Evolutionary conservation across 2,797 vertebrate species (phyloP), one percentile per base, ranked within the genome.

Genomic region (Clarias pachynema): DNA sequence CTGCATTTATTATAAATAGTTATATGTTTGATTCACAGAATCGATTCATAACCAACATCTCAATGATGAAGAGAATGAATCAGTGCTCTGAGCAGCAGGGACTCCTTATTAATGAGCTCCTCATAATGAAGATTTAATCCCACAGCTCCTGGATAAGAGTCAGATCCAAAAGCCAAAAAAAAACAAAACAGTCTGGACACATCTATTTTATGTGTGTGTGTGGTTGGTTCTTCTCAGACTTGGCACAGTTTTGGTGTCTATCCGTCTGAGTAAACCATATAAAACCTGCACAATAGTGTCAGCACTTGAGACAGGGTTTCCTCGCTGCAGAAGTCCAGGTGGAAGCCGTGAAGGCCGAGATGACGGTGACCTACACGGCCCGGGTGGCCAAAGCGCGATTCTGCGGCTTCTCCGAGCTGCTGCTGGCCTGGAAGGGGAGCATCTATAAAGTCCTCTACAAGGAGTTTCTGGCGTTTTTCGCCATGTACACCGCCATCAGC

Each of bases 371-470:
- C 0, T 99, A 99, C 93, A 98, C 97, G 0, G 97, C 97, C 49
- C 93, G 96, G 20, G 97, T 98, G 40, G 97, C 97, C 9, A 97
- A 97, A 0, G 96, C 96, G 37, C 96, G 97, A 31, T 98, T 99
- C 81, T 97, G 97, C 3, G 97, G 97, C 74, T 99, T 99, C 93
- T 98, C 97, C 82, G 96, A 97, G 88, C 93, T 99, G 83, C 95
- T 99, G 22, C 82, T 97, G 91, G 95, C 97, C 37, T 98, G 97
- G 97, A 96, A 96, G 8, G 97, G 97, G 0, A 99, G 97, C 93
- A 98, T 99, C 91, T 99, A 99, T 94, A 98, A 98, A 83, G 95
- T 99, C 24, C 87, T 99, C 3, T 98, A 98, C 90, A 97, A 97
- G 26, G 97, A 99, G 91, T 95, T 98, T 90, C 91, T 98, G 80